Base-by-base conservation (phyloP, 2,797 vertebrate species). In the Danio albolineatus region DNA sequence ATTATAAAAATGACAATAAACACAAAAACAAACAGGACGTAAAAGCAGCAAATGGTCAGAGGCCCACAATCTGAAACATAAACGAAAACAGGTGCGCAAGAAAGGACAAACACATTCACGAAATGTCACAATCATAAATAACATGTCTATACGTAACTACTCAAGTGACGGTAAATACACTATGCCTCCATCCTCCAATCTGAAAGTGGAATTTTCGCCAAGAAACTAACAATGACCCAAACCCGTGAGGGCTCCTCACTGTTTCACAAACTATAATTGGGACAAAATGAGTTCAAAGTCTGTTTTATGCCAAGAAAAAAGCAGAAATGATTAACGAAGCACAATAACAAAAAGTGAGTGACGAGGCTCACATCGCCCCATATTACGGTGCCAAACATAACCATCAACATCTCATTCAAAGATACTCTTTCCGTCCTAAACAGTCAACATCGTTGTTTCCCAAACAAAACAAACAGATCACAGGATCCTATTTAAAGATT, bases 301-400 rank as follows among this genome's bases (percentile, higher is more conserved):
- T 0, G 39, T 57, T 72, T 38, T 46, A 39, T 7, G 9, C 36
- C 4, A 51, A 39, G 66, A 53, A 53, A 54, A 71, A 5, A 28
- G 13, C 13, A 64, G n/a, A 43, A 56, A 76, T 44, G 6, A 65
- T 65, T 43, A 65, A 65, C 48, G n/a, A 43, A 28, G 43, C 17
- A 16, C 36, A 76, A 54, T 44, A n/a, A 28, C 5, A 61, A 51
- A 48, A 73, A 62, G 16, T 14, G 1, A 10, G 39, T 43, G 5
- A 41, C 53, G 7, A 0, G 13, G 41, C 14, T 44, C 3, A 36
- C 2, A 17, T 36, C n/a, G 7, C 14, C 41, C 19, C 28, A 28
- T 1, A 28, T 39, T 39, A 13, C 28, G 12, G 9, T 39, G 28
- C 16, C 16, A 53, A 38, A 3, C 38, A n/a, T n/a, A 51, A 46